These are phyloP conservation scores for Sebastes jordani DNA, from an alignment of 2,797 vertebrate species.

Conservation along the genomic window DNA sequence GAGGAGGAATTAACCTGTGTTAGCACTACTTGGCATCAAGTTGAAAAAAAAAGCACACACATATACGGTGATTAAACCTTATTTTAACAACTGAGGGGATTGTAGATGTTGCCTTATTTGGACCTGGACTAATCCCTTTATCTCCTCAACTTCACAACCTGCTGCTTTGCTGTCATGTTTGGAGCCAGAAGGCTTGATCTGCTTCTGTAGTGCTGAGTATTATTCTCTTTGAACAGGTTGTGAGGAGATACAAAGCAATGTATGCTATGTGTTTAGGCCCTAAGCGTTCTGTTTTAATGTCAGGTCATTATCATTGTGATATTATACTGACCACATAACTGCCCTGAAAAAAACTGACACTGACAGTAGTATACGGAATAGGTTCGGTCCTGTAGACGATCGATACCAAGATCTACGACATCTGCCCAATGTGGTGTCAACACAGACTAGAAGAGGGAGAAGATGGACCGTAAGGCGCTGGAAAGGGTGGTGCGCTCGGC, in stretches of 20 bases:
- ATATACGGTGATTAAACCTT: constrained; percentile 36
- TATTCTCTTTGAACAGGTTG: constrained; percentile 51
- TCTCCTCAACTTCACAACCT: constrained; percentile 29
- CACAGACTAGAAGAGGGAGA: neutral
- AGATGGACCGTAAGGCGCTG: no score
- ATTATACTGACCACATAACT: neutral
- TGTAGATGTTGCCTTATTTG: constrained; percentile 26
- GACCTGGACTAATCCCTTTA: constrained; percentile 17
- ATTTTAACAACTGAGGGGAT: constrained; percentile 39
- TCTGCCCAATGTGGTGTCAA: neutral
- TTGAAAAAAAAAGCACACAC: constrained; percentile 1
- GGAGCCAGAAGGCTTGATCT: constrained; percentile 40
- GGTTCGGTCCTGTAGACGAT: neutral
- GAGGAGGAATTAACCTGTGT: constrained; percentile 51
- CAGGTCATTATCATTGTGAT: neutral
- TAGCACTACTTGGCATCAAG: constrained; percentile 27
- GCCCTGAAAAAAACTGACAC: neutral
- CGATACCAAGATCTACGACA: neutral
- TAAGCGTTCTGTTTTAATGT: neutral
- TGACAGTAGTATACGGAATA: neutral
- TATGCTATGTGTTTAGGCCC: constrained; percentile 3
- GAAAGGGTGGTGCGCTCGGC: no score
- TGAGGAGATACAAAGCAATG: constrained; percentile 1
- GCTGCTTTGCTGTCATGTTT: constrained; percentile 48
- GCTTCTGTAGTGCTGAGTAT: neutral